Percentiles rank a stretch among this genome's conserved stretches.
Evolutionary conservation across 2,113 vertebrate genomes (phyloP).

Genomic region (Nanorana parkeri): DNA sequence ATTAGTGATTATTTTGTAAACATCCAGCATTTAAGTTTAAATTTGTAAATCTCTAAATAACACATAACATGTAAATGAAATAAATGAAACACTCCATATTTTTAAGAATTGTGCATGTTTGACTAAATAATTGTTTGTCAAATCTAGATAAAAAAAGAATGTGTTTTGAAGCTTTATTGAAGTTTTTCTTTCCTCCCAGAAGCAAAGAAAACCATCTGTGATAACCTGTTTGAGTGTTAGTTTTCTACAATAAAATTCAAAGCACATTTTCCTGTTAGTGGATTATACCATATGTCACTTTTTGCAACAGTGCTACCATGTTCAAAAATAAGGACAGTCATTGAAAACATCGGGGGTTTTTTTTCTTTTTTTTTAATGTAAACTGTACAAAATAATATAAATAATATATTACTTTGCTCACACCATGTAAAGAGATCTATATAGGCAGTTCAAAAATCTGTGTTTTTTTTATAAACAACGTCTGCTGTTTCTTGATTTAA

Average conservation of each 20-base stretch:
- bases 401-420: background rate
- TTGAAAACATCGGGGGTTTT: slow-evolving; percentile 58
- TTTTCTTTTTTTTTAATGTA: background rate
- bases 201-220: slow-evolving; percentile 93
- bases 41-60: too few species aligned
- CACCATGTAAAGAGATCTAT: too few species aligned
- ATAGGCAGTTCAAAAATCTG: too few species aligned
- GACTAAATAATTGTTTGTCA: slow-evolving; percentile 55
- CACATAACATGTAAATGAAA: background rate
- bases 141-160: slow-evolving; percentile 59
- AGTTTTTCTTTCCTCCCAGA: slow-evolving; percentile 77
- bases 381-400: background rate
- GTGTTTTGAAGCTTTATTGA: slow-evolving; percentile 79
- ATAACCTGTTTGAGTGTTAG: slow-evolving; percentile 98
- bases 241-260: slow-evolving; percentile 99
- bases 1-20: too few species aligned
- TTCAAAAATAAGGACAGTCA: slow-evolving; percentile 98
- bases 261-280: slow-evolving; percentile 94
- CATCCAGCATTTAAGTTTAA: too few species aligned
- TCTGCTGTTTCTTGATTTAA: background rate
- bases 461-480: background rate
- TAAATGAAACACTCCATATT: background rate
- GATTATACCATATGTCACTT: slow-evolving; percentile 96
- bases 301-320: slow-evolving; percentile 91
- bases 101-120: slow-evolving; percentile 8